Conservation (phyloP, 1,140 invertebrate species). For the Rhizoglyphus robini region DNA sequence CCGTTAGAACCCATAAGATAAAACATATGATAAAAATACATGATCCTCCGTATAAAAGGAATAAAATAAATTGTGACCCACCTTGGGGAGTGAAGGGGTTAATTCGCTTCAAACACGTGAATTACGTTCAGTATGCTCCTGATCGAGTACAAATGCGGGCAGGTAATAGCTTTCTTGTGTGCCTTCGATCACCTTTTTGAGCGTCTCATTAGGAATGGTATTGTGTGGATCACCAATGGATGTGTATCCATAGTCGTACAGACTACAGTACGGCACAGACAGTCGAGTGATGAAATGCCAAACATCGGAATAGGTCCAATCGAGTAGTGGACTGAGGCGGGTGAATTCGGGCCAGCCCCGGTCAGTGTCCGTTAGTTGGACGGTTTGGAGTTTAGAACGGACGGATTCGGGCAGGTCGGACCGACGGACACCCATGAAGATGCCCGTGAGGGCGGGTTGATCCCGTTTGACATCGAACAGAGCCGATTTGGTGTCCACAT, state of each 20-base stretch:
- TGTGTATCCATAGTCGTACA: conserved; percentile 77
- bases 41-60: not conserved
- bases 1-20: not conserved
- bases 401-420: conserved; percentile 46
- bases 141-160: conserved; percentile 62
- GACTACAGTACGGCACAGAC: conserved; percentile 66
- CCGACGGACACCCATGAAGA: conserved; percentile 70
- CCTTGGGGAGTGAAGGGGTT: not conserved
- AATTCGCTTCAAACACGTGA: conserved; percentile 40
- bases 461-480: conserved; percentile 45
- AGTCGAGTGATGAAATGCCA: conserved; percentile 69
- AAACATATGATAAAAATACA: not conserved
- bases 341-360: conserved; percentile 69
- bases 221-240: conserved; percentile 64
- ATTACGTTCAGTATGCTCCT: conserved; percentile 53
- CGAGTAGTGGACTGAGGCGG: conserved; percentile 68
- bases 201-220: conserved; percentile 60
- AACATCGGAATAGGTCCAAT: conserved; percentile 76
- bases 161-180: no score
- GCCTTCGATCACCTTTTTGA: conserved; percentile 42
- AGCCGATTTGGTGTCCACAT: conserved; percentile 51
- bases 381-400: not conserved
- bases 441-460: conserved; percentile 46
- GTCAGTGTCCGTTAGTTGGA: conserved; percentile 46
- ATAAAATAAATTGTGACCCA: not conserved